These are phyloP conservation scores for Drosophila aff. DNA, from an alignment of 1,140 invertebrate species.

Conservation along the genomic window DNA sequence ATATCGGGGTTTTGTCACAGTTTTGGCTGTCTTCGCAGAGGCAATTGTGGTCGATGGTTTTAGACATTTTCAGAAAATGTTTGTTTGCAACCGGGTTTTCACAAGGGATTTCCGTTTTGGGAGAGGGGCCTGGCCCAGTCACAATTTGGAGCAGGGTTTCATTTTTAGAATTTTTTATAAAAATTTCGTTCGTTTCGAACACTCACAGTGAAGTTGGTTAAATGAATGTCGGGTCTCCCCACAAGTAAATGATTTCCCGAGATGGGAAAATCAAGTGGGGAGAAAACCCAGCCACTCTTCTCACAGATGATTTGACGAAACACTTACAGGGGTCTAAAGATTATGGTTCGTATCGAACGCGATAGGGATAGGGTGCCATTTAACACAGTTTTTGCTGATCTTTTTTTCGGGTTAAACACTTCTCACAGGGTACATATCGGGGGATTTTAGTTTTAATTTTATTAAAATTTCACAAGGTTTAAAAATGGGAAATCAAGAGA, in stretches of 20 bases:
- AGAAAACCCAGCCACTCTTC: conserved; percentile 14
- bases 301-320: conserved; percentile 80
- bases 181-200: conserved; percentile 60
- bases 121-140: conserved; percentile 29
- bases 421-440: conserved; percentile 51
- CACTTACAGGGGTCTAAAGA: conserved; percentile 48
- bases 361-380: not conserved
- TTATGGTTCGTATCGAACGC: conserved; percentile 42
- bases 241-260: not conserved
- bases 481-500: not conserved
- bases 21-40: conserved; percentile 60
- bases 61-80: conserved; percentile 75
- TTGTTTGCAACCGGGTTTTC: conserved; percentile 37
- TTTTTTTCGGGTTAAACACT: conserved; percentile 41
- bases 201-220: conserved; percentile 53
- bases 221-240: conserved; percentile 13
- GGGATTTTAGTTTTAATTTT: conserved; percentile 24
- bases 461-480: conserved; percentile 25
- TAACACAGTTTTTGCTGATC: conserved; percentile 42
- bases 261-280: not conserved
- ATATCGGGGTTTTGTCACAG: conserved; percentile 46
- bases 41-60: conserved; percentile 60
- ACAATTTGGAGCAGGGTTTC: conserved; percentile 21
- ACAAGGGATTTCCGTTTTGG: conserved; percentile 1
- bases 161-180: conserved; percentile 63